These are phyloP conservation scores for Erpobdella octoculata DNA, from an alignment of 2,888 invertebrate genomes.

Conservation along the genomic window DNA sequence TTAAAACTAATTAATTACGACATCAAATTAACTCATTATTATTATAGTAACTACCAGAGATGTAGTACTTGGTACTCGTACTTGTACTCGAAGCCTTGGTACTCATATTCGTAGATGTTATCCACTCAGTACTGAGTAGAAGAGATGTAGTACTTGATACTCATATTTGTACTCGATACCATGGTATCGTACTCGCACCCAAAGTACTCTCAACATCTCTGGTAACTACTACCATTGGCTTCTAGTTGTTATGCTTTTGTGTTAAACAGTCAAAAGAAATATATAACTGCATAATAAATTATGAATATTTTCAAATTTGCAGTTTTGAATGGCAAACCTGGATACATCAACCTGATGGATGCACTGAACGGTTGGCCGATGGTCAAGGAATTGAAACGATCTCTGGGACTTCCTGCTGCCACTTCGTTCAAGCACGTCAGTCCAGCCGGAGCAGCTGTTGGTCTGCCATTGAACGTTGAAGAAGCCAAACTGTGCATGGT, in stretches of 20 bases:
- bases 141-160: no score
- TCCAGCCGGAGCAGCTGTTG: conserved; percentile 92
- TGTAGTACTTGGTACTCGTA: no score
- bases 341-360: conserved; percentile 93
- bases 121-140: no score
- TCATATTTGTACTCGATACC: no score
- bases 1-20: background rate
- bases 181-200: no score
- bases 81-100: no score
- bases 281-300: background rate
- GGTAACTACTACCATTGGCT: no score
- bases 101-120: no score
- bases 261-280: no score
- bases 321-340: conserved; percentile 87
- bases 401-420: conserved; percentile 71
- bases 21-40: background rate
- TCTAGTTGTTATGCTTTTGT: no score
- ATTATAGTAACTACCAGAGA: no score
- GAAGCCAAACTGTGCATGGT: conserved; percentile 88
- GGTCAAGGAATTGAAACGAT: conserved; percentile 74
- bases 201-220: no score
- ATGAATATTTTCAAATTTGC: conserved; percentile 36
- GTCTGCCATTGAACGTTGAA: conserved; percentile 65
- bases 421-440: conserved; percentile 98
- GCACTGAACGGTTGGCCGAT: conserved; percentile 95